These are phyloP conservation scores for Etheostoma cragini DNA, from an alignment of 2,113 vertebrate genomes.

Conservation along the genomic window DNA sequence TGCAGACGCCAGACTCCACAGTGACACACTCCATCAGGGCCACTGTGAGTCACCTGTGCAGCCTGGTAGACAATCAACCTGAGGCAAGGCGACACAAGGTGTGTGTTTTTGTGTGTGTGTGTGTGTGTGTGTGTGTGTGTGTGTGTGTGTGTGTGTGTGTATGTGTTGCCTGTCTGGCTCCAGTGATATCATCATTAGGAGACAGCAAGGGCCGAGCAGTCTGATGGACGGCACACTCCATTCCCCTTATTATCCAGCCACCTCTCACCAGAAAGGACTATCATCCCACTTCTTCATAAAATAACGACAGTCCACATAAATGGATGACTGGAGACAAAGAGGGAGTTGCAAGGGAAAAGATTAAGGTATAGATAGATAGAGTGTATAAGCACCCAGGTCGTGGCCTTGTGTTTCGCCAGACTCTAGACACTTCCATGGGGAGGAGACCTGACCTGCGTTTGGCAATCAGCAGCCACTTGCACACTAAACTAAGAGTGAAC, in stretches of 20 bases:
- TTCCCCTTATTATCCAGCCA: constrained; percentile 64
- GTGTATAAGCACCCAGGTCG: constrained; percentile 59
- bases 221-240: constrained; percentile 82
- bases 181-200: constrained; percentile 81
- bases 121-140: constrained; percentile 40
- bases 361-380: constrained; percentile 34
- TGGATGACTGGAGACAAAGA: constrained; percentile 23
- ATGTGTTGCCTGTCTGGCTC: constrained; percentile 71
- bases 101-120: constrained; percentile 43
- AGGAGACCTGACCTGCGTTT: constrained; percentile 61
- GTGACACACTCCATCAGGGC: constrained; percentile 74
- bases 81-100: constrained; percentile 61
- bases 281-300: constrained; percentile 69
- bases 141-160: constrained; percentile 29
- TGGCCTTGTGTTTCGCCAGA: constrained; percentile 59
- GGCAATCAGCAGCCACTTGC: constrained; percentile 74
- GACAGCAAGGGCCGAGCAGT: constrained; percentile 59
- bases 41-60: constrained; percentile 77
- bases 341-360: constrained; percentile 17
- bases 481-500: constrained; percentile 62
- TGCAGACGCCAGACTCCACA: constrained; percentile 71
- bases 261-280: constrained; percentile 57
- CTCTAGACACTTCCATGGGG: constrained; percentile 55
- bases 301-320: constrained; percentile 65
- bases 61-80: constrained; percentile 72